Evolutionary conservation across 53 echinoderm and acorn worm species (phyloP).

Genomic region (Holothuria scabra): DNA sequence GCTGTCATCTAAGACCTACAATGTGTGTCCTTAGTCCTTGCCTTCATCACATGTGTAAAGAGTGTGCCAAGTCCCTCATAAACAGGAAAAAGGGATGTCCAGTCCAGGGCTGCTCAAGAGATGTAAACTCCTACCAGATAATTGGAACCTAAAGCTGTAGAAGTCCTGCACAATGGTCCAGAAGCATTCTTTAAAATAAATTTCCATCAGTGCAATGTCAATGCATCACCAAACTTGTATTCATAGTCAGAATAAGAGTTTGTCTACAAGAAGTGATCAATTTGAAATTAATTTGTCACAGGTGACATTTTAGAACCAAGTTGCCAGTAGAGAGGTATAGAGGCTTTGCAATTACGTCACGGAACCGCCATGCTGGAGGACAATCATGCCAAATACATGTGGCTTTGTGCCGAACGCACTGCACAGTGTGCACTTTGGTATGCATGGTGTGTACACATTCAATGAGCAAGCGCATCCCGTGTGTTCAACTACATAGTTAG

Average conservation of each 20-base stretch:
- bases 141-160: background rate
- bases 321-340: no score
- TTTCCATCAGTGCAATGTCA: background rate
- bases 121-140: slow-evolving; percentile 20
- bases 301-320: no score
- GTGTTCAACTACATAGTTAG: no score
- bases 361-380: no score
- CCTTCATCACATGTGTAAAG: slow-evolving; percentile 91
- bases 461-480: no score
- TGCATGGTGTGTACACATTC: no score
- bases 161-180: background rate
- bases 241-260: background rate
- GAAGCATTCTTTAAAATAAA: no score
- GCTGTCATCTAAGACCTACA: slow-evolving; percentile 87
- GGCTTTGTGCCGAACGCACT: no score
- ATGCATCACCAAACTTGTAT: background rate
- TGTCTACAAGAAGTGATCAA: background rate
- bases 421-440: no score
- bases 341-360: no score
- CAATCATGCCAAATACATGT: no score
- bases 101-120: slow-evolving; percentile 32
- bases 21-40: slow-evolving; percentile 95
- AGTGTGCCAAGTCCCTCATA: slow-evolving; percentile 92
- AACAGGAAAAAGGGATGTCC: slow-evolving; percentile 90
- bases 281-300: no score